phyloP scores from a whole-genome alignment of 2,797 vertebrate genomes.

The Halcyon leucocephala region DNA sequence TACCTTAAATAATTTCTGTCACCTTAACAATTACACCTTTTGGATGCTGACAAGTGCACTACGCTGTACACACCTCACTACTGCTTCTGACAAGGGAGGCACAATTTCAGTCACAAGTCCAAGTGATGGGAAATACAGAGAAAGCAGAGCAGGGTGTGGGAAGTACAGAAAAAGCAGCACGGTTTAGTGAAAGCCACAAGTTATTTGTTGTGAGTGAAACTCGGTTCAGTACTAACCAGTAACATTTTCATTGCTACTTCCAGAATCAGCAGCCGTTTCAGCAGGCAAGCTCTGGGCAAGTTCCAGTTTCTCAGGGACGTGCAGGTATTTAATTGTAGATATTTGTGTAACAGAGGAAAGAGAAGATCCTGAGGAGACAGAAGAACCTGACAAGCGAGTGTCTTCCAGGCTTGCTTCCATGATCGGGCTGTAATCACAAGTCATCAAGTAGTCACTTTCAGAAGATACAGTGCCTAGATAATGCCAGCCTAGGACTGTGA shows the following conservation, averaged over 20 bases:
- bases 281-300: conserved; percentile 56
- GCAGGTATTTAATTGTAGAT: conserved; percentile 73
- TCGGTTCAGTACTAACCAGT: conserved; percentile 6
- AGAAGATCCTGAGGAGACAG: conserved; percentile 77
- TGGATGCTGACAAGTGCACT: not conserved
- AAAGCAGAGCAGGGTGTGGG: not conserved
- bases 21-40: not conserved
- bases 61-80: not conserved
- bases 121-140: not conserved
- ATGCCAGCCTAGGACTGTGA: not conserved
- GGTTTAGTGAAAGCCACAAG: not conserved
- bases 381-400: conserved; percentile 73
- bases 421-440: conserved; percentile 81
- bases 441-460: not conserved
- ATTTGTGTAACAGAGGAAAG: conserved; percentile 67
- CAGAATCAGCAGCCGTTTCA: conserved; percentile 24
- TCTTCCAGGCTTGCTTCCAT: conserved; percentile 87
- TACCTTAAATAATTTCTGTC: not conserved
- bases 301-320: conserved; percentile 74
- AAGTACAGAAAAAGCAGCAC: not conserved
- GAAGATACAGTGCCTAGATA: not conserved
- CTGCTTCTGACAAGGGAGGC: not conserved
- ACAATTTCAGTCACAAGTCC: not conserved
- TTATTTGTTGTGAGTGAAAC: not conserved
- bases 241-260: not conserved